Evolutionary conservation across 2,113 vertebrate genomes (phyloP), one percentile per base, ranked within the genome.

Genomic region (Athene cunicularia): DNA sequence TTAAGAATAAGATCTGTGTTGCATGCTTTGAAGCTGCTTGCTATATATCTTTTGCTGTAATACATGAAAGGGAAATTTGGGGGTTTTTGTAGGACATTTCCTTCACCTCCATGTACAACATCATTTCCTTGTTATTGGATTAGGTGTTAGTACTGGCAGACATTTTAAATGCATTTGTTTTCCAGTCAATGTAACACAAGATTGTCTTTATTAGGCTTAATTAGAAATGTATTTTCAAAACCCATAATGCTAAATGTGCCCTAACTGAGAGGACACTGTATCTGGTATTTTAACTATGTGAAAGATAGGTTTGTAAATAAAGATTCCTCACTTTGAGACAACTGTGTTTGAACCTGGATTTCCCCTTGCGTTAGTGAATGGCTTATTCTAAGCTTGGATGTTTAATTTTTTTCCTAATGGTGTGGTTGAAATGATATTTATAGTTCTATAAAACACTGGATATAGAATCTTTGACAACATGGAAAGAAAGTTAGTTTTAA

Each of bases 401-500:
- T 74, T 81, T 30, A 18, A 26, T 23, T 41, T 47, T 11, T 64
- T 68, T 88, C 49, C 39, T 77, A 56, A 66, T 33, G 15, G 7
- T 81, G 24, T n/a, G 18, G 30, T 16, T 81, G 43, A 80, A 86
- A 88, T 67, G 30, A 14, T 75, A 5, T 18, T 52, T 95, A 33
- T 41, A 89, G 17, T 45, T 70, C 60, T 87, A 52, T 32, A 20
- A 30, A 89, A 68, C 27, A 87, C 12, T n/a, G 62, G 8, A 47
- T 45, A 84, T 12, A 70, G 47, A 93, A 60, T 82, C 35, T 93
- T 66, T 66, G n/a, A 56, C 58, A 87, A 63, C 28, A 41, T 1
- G 8, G 52, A 47, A 75, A 83, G 86, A 67, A 74, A 47, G 91
- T 95, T 95, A 95, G 94, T 89, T 56, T 75, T 75, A 49, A 91